Evolutionary conservation across 2,888 invertebrate genomes (phyloP), one percentile per base, ranked within the genome.

Genomic region (Vanessa cardui): DNA sequence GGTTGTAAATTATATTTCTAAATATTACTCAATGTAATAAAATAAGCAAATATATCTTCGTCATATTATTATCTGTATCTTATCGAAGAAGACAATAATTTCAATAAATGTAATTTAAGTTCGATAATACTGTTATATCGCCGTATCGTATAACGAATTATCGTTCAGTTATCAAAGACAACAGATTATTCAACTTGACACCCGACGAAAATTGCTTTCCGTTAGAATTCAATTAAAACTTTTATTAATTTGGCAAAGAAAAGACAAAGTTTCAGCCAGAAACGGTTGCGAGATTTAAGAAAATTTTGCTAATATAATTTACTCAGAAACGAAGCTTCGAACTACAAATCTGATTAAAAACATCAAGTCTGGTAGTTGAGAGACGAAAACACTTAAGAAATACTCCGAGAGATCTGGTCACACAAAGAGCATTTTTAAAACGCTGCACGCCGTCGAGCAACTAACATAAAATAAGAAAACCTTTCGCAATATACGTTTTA

Each of bases 201-300:
- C 84, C 82, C 73, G 76, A 78, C 80, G 76, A 84, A 87, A 86
- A 86, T 87, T 85, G 81, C 85, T 86, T 82, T 84, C 81, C 78
- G 80, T 83, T 86, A 79, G 82, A 83, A 90, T 90, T 89, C 88
- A 89, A 91, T 91, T 92, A 90, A 92, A 92, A 92, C 88, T 88
- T 92, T 91, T 89, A 90, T 89, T 90, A 88, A 91, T 90, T 89
- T 88, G 82, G 83, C 84, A 85, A 86, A 87, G 88, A 87, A 87
- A 86, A 83, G 82, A 78, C 82, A 80, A 83, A 83, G 83, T 82
- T 71, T 62, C 64, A 70, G 68, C 65, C 68, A 80, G 85, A 86
- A 86, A 87, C 83, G 85, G 87, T 86, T 87, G 81, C 80, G 80
- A 78, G 80, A 82, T 82, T 83, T 82, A 78, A 80, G 83, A 83